Percentiles rank a stretch among this genome's conserved stretches.
These are phyloP conservation scores for Caenorhabditis parvicauda DNA, from an alignment of 2,888 invertebrate species.

Conservation along the genomic window DNA sequence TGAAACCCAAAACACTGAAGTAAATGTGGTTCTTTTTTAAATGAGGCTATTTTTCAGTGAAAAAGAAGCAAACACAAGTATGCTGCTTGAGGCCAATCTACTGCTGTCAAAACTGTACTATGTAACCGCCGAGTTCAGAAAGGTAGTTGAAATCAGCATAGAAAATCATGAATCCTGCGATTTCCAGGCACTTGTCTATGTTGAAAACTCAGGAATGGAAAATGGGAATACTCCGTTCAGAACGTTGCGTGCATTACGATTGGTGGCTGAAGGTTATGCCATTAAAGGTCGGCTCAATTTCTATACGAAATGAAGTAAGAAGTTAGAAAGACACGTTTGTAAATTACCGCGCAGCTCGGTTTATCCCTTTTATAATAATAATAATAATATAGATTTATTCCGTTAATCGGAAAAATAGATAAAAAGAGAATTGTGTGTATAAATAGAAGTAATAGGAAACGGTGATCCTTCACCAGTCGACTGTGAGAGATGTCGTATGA, in stretches of 20 bases:
- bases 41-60: too few relatives aligned
- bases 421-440: too few relatives aligned
- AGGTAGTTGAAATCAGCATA: conserved; percentile 12
- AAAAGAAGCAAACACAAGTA: conserved; percentile 20
- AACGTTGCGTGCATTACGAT: conserved; percentile 83
- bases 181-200: conserved; percentile 11
- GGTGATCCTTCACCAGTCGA: too few relatives aligned
- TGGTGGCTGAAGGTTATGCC: conserved; percentile 93
- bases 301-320: too few relatives aligned
- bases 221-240: conserved; percentile 63
- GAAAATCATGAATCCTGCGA: background rate
- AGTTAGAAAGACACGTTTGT: too few relatives aligned
- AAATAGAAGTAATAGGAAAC: too few relatives aligned
- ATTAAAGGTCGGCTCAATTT: conserved; percentile 74
- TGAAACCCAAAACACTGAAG: too few relatives aligned
- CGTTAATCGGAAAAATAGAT: too few relatives aligned
- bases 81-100: conserved; percentile 72
- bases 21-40: too few relatives aligned
- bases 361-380: too few relatives aligned
- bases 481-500: too few relatives aligned
- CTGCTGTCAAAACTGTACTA: conserved; percentile 86
- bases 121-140: conserved; percentile 77
- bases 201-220: conserved; percentile 49
- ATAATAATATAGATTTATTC: background rate
- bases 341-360: too few relatives aligned